Conservation (phyloP, 2,888 invertebrate genomes). For the Penaeus monodon region DNA sequence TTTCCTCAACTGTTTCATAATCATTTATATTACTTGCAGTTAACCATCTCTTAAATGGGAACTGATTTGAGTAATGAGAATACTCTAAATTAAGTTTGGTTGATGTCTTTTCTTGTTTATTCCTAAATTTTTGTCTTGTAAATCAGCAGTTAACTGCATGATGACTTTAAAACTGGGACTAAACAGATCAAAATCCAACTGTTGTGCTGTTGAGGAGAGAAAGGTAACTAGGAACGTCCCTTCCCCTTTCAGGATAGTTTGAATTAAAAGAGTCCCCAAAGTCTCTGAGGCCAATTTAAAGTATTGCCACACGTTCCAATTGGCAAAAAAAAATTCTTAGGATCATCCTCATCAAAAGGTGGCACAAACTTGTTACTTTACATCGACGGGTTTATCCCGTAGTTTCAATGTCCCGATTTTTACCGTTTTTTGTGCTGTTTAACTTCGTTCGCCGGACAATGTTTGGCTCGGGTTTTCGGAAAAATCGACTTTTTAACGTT, state of each 20-base stretch:
- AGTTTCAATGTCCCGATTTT: no score
- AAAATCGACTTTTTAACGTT: no score
- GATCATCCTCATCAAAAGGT: slow-evolving; percentile 19
- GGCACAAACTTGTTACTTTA: not conserved
- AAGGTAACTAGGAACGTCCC: not conserved
- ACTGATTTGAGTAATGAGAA: not conserved
- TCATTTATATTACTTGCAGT: not conserved
- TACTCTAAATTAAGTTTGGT: not conserved
- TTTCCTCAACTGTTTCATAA: slow-evolving; percentile 8
- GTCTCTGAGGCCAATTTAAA: not conserved
- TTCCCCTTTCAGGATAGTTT: not conserved
- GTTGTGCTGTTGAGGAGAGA: not conserved
- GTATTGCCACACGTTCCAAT: slow-evolving; percentile 17
- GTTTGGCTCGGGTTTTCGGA: no score
- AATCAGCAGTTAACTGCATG: not conserved
- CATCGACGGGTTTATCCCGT: no score
- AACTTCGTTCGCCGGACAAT: no score
- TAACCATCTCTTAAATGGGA: not conserved
- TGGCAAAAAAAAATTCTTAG: not conserved
- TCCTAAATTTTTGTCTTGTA: not conserved
- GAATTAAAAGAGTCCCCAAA: not conserved
- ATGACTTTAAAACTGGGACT: not conserved
- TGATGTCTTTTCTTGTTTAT: not conserved
- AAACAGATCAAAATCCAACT: not conserved
- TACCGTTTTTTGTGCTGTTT: no score